Evolutionary conservation across 2,888 invertebrate genomes (phyloP).

Genomic region (Labia minor): DNA sequence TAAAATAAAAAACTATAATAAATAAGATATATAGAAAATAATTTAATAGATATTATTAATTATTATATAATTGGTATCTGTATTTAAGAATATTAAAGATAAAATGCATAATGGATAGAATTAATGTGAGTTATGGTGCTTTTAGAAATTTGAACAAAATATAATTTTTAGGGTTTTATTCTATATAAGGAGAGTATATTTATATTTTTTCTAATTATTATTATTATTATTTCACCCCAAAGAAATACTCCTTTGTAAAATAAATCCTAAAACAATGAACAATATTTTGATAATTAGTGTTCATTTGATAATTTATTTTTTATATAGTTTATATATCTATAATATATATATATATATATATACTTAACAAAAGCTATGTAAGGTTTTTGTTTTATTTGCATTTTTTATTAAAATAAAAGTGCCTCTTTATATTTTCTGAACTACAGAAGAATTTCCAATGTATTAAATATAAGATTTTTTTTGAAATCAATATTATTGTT

Average conservation of each 20-base stretch:
- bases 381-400: neutral
- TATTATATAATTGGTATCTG: neutral
- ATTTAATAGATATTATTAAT: neutral
- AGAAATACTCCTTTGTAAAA: neutral
- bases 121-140: neutral
- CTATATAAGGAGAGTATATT: neutral
- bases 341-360: no score
- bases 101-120: neutral
- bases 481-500: no score
- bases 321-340: no score
- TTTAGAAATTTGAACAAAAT: neutral
- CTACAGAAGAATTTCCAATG: neutral
- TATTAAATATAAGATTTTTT: no score
- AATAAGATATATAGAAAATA: neutral
- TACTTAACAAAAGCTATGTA: no score
- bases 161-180: neutral
- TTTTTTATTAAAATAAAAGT: neutral
- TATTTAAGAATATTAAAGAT: neutral
- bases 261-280: neutral
- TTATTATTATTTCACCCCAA: neutral
- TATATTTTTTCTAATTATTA: slow-evolving; percentile 13
- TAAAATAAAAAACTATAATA: no score
- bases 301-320: no score
- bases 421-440: neutral
- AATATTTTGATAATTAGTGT: neutral